Evolutionary conservation across 2,888 invertebrate genomes (phyloP).

Genomic region (Trachelus iudaicus): DNA sequence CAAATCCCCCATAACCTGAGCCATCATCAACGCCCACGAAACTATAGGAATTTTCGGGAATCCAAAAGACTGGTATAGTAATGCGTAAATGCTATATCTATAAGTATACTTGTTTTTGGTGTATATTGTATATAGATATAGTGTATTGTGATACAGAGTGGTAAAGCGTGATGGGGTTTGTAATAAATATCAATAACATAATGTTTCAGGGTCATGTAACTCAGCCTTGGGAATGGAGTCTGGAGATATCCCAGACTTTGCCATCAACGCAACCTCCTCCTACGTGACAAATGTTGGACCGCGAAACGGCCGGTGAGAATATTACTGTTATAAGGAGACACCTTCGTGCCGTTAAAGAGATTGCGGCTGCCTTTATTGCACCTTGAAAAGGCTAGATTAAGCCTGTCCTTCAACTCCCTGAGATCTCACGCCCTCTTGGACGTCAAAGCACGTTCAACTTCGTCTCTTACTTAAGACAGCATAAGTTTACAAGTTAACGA

Average conservation of each 20-base stretch:
- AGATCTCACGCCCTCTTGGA: background rate
- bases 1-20: background rate
- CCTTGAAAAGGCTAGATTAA: background rate
- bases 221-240: slow-evolving; percentile 79
- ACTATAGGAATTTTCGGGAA: background rate
- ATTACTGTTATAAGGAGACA: slow-evolving; percentile 11
- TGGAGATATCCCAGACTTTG: slow-evolving; percentile 74
- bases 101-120: background rate
- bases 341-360: background rate
- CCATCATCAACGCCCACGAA: background rate
- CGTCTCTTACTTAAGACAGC: background rate
- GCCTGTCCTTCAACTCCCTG: background rate
- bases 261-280: slow-evolving; percentile 77
- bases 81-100: background rate
- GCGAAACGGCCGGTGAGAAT: slow-evolving; percentile 74
- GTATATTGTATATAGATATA: background rate
- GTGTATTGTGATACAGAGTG: background rate
- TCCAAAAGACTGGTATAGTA: background rate
- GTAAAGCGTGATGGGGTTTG: background rate
- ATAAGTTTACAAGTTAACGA: background rate
- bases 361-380: slow-evolving; percentile 1
- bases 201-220: slow-evolving; percentile 71
- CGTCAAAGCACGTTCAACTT: background rate
- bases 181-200: slow-evolving; percentile 14
- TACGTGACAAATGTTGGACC: slow-evolving; percentile 79